Base-by-base conservation (phyloP, 2,113 vertebrate species). In the Chamaetylas fuelleborni region DNA sequence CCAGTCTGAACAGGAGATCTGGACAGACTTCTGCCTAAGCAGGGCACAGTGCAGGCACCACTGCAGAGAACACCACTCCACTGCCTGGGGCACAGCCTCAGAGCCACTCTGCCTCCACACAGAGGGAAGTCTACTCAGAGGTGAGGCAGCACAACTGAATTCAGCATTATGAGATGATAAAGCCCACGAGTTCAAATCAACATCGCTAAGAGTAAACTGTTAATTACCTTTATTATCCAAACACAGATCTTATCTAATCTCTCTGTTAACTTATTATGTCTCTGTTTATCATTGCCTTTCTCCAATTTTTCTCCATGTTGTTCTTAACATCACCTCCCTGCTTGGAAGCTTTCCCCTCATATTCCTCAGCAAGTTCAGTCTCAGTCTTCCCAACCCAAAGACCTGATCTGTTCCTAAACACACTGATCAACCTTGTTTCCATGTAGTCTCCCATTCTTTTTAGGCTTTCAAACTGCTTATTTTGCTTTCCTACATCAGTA, bases 21-120 rank as follows among this genome's bases (percentile, higher is more conserved):
- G 45, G 40, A 81, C 28, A 61, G 13, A 50, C 18, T 36, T 65
- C 61, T 34, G 18, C 6, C 33, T 54, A 14, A 43, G 48, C 47
- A 50, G 28, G 40, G 33, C 5, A 34, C 16, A 19, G 74, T 23
- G 36, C 76, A 69, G 57, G 64, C 17, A 53, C 15, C n/a, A 14
- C 45, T 1, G 0, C 0, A 2, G n/a, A 31, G 36, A 42, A 78
- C 45, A 38, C 26, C n/a, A 29, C 23, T 36, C 29, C 1, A 0
- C 28, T 74, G 74, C 66, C n/a, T 5, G 8, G 16, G 14, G 26
- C 60, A 81, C 24, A n/a, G 45, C 19, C 72, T 79, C 50, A n/a
- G 40, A 73, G 10, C 29, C 34, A 56, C 53, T 26, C 66, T 73
- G 70, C n/a, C 43, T 33, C 62, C 58, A 43, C 51, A 31, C 1